These are phyloP conservation scores for Scortum barcoo DNA, from an alignment of 2,113 vertebrate genomes.

Conservation along the genomic window DNA sequence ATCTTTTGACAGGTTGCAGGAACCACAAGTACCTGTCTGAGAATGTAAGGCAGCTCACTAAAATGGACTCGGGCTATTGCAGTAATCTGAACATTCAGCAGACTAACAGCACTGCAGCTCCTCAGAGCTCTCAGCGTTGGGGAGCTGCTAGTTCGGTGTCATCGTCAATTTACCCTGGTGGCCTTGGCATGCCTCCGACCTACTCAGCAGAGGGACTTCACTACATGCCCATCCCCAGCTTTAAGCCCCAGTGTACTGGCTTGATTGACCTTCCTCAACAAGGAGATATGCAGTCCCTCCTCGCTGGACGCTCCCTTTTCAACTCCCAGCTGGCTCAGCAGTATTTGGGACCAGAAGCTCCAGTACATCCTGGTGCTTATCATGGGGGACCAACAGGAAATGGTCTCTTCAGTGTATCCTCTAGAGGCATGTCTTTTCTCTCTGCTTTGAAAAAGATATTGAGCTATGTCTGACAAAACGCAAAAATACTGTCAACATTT, in stretches of 20 bases:
- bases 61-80: constrained; percentile 83
- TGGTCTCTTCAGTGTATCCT: constrained; percentile 75
- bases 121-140: constrained; percentile 67
- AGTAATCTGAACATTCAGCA: constrained; percentile 83
- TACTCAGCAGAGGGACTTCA: constrained; percentile 73
- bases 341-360: constrained; percentile 78
- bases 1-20: constrained; percentile 27
- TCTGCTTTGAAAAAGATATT: not conserved
- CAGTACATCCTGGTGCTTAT: constrained; percentile 78
- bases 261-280: constrained; percentile 65
- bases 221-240: constrained; percentile 71
- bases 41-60: constrained; percentile 54
- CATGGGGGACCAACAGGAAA: constrained; percentile 71
- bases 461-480: not conserved
- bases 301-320: constrained; percentile 78
- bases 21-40: constrained; percentile 54
- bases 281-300: constrained; percentile 76
- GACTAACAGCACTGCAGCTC: constrained; percentile 30
- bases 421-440: constrained; percentile 56
- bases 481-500: not conserved
- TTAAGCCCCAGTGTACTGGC: constrained; percentile 68
- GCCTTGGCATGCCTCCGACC: constrained; percentile 66
- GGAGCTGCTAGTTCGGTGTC: constrained; percentile 33
- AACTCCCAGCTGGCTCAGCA: constrained; percentile 82
- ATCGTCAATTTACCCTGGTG: constrained; percentile 34